Percentiles rank a stretch among this genome's conserved stretches.
Conservation (phyloP, 2,888 invertebrate genomes). For the Alviniconcha strummeri region DNA sequence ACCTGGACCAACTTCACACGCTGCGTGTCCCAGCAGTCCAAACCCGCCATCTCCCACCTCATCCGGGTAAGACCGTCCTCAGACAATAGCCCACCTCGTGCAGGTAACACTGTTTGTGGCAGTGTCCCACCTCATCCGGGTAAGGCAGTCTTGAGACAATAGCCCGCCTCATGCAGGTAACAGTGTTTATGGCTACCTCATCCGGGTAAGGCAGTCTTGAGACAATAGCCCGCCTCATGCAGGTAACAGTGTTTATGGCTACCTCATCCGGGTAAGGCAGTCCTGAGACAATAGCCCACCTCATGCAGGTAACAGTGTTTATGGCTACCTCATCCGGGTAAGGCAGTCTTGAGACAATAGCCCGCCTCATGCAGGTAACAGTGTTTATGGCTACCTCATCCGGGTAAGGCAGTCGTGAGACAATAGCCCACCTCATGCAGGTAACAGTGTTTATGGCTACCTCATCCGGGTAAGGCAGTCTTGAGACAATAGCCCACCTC, state of each 20-base stretch:
- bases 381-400: constrained; percentile 17
- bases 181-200: too few relatives aligned
- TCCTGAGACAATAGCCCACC: not conserved
- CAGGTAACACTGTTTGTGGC: not conserved
- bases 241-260: not conserved
- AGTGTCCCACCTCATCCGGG: not conserved
- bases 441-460: not conserved
- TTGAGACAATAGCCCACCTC: not conserved
- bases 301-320: not conserved
- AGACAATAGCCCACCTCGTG: not conserved
- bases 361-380: not conserved
- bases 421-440: not conserved
- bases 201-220: not conserved
- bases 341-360: not conserved
- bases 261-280: constrained; percentile 10
- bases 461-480: constrained; percentile 4
- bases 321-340: constrained; percentile 21
- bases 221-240: not conserved
- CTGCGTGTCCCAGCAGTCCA: constrained; percentile 14
- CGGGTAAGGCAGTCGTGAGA: not conserved
- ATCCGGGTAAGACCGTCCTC: not conserved
- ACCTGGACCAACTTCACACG: constrained; percentile 46
- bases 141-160: not conserved
- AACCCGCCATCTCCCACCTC: constrained; percentile 11
- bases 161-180: too few relatives aligned